Evolutionary conservation across 2,113 vertebrate species (phyloP).

Genomic region (Silurus asotus): DNA sequence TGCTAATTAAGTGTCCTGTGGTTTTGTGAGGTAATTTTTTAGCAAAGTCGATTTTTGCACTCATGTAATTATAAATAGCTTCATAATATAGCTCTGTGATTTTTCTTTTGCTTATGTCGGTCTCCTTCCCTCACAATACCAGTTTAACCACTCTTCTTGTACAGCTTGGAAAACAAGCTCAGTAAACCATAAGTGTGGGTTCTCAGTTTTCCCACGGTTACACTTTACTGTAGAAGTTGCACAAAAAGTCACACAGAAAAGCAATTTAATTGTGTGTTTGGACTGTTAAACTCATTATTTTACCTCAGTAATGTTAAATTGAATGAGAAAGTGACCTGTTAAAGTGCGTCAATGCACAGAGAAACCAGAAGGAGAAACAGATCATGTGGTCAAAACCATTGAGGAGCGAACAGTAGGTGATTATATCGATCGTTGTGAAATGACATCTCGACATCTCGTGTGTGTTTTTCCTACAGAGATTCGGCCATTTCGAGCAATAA

Average conservation of each 20-base stretch:
- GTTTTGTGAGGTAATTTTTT: neutral
- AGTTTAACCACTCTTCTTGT: neutral
- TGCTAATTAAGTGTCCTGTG: neutral
- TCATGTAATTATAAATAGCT: neutral
- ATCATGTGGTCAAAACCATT: neutral
- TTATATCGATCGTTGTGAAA: neutral
- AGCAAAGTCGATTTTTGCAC: neutral
- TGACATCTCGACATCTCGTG: neutral
- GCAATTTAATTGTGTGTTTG: neutral
- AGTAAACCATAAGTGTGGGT: slow-evolving; percentile 24
- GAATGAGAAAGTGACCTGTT: neutral
- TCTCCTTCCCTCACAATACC: slow-evolving; percentile 13
- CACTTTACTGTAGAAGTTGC: neutral
- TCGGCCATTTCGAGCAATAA: slow-evolving; percentile 98
- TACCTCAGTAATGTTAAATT: neutral
- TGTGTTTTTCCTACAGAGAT: slow-evolving; percentile 74
- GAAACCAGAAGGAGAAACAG: neutral
- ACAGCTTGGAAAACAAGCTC: slow-evolving; percentile 22
- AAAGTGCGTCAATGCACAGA: neutral
- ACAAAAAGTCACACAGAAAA: neutral
- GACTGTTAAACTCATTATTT: neutral
- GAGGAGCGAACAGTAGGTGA: neutral
- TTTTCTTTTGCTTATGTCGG: neutral
- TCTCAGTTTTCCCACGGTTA: slow-evolving; percentile 2
- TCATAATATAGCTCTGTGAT: neutral